phyloP scores from a whole-genome alignment of 92 coral and sea anemone genomes.

The Montipora capitata region DNA sequence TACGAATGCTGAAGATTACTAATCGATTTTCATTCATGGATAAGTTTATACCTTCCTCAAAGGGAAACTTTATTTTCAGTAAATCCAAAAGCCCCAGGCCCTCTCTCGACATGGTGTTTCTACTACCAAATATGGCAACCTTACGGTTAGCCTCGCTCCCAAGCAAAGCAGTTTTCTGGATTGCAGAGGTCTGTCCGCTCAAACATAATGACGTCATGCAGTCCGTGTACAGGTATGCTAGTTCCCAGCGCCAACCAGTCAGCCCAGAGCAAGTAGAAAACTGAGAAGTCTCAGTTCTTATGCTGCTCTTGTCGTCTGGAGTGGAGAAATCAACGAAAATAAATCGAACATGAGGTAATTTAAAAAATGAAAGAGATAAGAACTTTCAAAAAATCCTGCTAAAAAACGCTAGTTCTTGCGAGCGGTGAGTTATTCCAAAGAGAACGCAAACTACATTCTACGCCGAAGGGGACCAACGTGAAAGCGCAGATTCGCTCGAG shows the following conservation, averaged over 20 bases:
- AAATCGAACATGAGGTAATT: no score
- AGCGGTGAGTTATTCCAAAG: no score
- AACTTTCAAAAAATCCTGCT: no score
- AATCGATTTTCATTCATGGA: no score
- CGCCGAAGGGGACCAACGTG: no score
- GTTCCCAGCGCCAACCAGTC: constrained; percentile 97
- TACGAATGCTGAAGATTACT: no score
- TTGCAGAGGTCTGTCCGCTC: constrained; percentile 88
- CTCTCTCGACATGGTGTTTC: constrained; percentile 42
- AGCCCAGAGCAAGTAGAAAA: constrained; percentile 74
- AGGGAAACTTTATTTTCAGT: constrained; percentile 79
- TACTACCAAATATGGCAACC: constrained; percentile 66
- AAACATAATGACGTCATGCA: constrained; percentile 92
- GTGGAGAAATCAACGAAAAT: no score
- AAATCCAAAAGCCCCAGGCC: constrained; percentile 87
- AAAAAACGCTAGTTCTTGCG: no score
- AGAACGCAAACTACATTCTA: no score
- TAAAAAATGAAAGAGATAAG: no score
- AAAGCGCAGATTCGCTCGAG: no score
- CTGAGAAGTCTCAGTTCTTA: constrained; percentile 75
- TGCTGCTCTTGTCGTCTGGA: constrained; percentile 51
- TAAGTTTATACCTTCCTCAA: constrained; percentile 63
- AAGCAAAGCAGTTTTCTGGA: constrained; percentile 91
- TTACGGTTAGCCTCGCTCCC: constrained; percentile 86
- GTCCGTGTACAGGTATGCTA: constrained; percentile 90